Evolutionary conservation across 2,888 invertebrate species (phyloP), one percentile per base, ranked within the genome.

Genomic region (Mimas tiliae): DNA sequence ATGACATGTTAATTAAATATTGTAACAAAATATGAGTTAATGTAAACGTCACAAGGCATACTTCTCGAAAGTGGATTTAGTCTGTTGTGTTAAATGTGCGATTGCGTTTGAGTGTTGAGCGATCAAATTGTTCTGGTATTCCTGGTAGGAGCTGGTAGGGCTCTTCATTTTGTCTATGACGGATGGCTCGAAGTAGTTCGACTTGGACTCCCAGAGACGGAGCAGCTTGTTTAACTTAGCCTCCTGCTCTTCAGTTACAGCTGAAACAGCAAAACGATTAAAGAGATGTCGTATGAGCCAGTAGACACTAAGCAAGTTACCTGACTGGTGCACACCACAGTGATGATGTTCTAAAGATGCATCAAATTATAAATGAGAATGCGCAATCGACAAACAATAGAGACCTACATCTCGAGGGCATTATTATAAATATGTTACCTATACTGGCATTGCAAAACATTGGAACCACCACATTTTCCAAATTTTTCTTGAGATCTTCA

Each of bases 181-280:
- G 11, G 96, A 94, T 14, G 96, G 94, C 85, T 96, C 96, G 86
- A 98, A 96, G 93, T 98, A 98, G 93, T 98, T 96, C 71, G 96
- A 96, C 94, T 99, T 99, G 74, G 98, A 98, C 93, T 99, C 99
- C 99, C 99, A 99, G 55, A 99, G 94, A 71, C 97, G 97, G 70
- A 99, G 94, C 76, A 99, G 93, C 95, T 99, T 99, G 84, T 97
- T 97, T 70, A 99, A 94, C 93, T 99, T 99, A 77, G 95, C 95
- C 81, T 97, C 96, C 92, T 98, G 98, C 66, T 98, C 98, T 68
- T 97, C 97, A 19, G 95, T 96, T 50, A 97, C 97, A 75, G 96
- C 96, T 95, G 94, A 91, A 89, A 95, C 94, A 89, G 88, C 80
- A 80, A 84, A 86, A 88, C 72, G 70, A 85, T 93, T 83, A 91